Percentiles rank a stretch among this genome's conserved stretches.
Evolutionary conservation across 1,140 invertebrate genomes (phyloP).

Genomic region (Diorhabda sublineata): DNA sequence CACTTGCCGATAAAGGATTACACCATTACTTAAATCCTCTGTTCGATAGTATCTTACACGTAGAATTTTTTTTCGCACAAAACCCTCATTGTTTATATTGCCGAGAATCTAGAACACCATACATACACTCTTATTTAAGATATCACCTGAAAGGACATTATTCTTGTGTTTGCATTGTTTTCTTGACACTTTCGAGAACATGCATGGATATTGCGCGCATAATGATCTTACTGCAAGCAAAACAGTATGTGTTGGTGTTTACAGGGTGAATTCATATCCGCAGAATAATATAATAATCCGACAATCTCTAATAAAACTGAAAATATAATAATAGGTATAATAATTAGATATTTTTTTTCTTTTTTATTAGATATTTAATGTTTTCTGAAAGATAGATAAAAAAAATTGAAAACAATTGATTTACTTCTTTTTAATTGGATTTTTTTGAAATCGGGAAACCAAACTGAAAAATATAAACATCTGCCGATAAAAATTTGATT

Average conservation of each 20-base stretch:
- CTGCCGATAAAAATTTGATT: no score
- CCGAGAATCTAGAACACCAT: background rate
- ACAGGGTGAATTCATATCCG: background rate
- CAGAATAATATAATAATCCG: background rate
- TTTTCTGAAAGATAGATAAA: no score
- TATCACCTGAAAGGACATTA: background rate
- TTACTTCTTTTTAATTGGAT: no score
- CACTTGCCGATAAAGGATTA: background rate
- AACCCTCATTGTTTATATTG: background rate
- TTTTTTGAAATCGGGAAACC: no score
- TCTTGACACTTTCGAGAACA: slow-evolving; percentile 1
- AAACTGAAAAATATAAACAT: no score
- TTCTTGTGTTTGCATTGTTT: background rate
- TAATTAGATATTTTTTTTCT: no score
- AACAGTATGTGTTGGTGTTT: background rate
- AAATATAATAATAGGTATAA: no score
- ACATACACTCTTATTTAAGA: background rate
- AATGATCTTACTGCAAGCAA: background rate
- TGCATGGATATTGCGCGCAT: background rate
- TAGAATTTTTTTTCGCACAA: background rate
- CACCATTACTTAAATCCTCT: background rate
- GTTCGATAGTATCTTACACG: background rate
- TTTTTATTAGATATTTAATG: no score
- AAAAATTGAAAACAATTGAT: no score
- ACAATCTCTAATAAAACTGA: no score